A percentile compares a stretch with the other conserved stretches of the same genome.
phyloP scores from a whole-genome alignment of 2,113 vertebrate species.

The Taurulus bubalis region DNA sequence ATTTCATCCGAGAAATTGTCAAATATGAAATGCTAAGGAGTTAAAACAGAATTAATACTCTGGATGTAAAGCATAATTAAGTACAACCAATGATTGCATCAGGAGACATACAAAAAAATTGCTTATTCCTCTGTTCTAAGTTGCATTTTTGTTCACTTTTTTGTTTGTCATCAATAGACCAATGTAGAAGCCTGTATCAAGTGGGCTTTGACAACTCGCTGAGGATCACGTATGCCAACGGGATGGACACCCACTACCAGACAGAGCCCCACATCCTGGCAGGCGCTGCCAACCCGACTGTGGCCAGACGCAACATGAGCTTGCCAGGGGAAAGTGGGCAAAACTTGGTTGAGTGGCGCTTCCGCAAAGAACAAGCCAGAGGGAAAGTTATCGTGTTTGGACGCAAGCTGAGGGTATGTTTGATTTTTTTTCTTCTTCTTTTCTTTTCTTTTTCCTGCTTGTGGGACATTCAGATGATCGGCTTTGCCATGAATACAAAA shows the following conservation, averaged over 20 bases:
- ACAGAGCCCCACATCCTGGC: conserved; percentile 96
- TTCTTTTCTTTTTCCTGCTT: background rate
- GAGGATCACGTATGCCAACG: conserved; percentile 93
- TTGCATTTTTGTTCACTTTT: background rate
- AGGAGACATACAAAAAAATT: background rate
- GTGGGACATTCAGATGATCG: background rate
- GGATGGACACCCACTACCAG: conserved; percentile 95
- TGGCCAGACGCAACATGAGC: conserved; percentile 96
- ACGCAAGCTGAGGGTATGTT: conserved; percentile 92
- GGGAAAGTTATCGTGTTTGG: conserved; percentile 97
- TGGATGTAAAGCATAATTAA: conserved; percentile 7
- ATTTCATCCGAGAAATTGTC: conserved; percentile 20
- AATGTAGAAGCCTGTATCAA: conserved; percentile 94
- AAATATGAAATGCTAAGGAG: conserved; percentile 34
- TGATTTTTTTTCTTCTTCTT: background rate
- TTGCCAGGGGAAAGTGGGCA: conserved; percentile 94
- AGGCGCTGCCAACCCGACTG: conserved; percentile 93
- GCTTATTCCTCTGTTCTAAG: background rate
- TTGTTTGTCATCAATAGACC: conserved; percentile 83
- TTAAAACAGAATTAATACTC: conserved; percentile 15
- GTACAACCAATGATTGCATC: background rate
- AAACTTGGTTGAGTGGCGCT: conserved; percentile 97
- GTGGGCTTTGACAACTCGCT: conserved; percentile 95
- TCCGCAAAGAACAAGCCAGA: conserved; percentile 95
- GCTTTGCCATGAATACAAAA: background rate